Conservation (phyloP, 2,888 invertebrate species). For the Nemotelus nigrinus region DNA sequence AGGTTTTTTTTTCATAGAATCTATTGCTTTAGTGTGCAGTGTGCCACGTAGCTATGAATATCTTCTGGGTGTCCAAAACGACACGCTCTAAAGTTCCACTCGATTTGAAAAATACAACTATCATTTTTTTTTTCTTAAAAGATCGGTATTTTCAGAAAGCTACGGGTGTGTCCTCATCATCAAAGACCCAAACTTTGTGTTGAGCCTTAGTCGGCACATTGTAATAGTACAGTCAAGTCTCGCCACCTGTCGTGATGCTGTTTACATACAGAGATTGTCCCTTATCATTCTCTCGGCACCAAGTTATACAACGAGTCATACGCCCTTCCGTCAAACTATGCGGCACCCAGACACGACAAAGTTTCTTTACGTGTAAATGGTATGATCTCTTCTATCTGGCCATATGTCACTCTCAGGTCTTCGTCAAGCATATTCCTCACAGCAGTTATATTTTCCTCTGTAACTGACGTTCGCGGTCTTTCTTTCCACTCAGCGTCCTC, state of each 20-base stretch:
- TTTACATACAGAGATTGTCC: constrained; percentile 5
- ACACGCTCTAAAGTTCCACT: background rate
- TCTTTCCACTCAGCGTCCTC: too few relatives aligned
- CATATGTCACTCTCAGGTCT: too few relatives aligned
- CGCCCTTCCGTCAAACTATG: background rate
- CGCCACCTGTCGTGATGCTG: background rate
- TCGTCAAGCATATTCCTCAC: too few relatives aligned
- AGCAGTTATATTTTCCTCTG: too few relatives aligned
- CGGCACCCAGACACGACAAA: background rate
- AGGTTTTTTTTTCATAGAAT: background rate
- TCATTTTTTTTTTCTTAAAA: background rate
- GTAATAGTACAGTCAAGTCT: background rate
- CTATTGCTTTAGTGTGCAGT: background rate
- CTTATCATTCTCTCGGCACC: background rate
- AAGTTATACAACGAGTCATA: background rate
- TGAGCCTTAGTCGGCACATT: background rate
- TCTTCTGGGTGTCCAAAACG: background rate
- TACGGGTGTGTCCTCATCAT: background rate
- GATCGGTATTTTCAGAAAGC: too few relatives aligned
- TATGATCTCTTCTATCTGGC: too few relatives aligned
- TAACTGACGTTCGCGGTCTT: too few relatives aligned
- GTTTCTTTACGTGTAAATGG: background rate
- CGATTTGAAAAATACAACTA: background rate
- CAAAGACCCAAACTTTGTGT: background rate
- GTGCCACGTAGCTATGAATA: background rate